Evolutionary conservation across 2,113 vertebrate species (phyloP), one percentile per base, ranked within the genome.

Genomic region (Marmota monax): DNA sequence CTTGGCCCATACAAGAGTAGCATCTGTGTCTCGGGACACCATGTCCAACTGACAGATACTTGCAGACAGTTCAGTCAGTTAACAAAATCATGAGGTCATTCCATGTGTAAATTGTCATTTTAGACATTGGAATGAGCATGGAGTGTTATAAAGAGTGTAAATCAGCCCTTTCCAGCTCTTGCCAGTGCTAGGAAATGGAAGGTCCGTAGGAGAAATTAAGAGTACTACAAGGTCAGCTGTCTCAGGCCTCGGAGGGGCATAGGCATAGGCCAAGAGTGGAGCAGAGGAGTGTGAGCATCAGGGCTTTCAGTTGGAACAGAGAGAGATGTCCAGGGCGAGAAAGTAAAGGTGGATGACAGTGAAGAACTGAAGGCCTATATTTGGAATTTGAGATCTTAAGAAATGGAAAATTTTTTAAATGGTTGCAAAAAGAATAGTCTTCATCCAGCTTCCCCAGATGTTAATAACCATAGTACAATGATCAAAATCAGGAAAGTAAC

Each of bases 11-110:
- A 20, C 48, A 39, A 61, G 56, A 74, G 56, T 82, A 22, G 74
- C 78, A 9, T 79, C 69, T 80, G 27, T 74, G 67, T 86, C 90
- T 92, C 8, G 2, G 95, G 95, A 86, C 80, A 90, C 77, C 25
- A 1, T 48, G 85, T 95, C 77, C 92, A 88, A 2, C 42, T 90
- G 77, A 90, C 18, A 37, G 5, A 20, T 37, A 51, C 51, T 17
- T 79, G 22, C 74, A 77, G n/a, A 69, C 51, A 45, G 3, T 70
- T 74, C 45, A 77, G n/a, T 72, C 29, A 72, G 1, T 90, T 78
- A 67, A 53, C 78, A 72, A 37, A 84, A 45, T 63, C 77, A 4
- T 79, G 42, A 88, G n/a, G 53, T 90, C 58, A 79, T 14, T 20
- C 32, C 37, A n/a, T 63, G 51, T 95, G 51, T 70, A 32, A 92